Percentiles rank a stretch among this genome's conserved stretches.
Conservation (phyloP, 2,113 vertebrate genomes). For the Peromyscus polionotus region DNA sequence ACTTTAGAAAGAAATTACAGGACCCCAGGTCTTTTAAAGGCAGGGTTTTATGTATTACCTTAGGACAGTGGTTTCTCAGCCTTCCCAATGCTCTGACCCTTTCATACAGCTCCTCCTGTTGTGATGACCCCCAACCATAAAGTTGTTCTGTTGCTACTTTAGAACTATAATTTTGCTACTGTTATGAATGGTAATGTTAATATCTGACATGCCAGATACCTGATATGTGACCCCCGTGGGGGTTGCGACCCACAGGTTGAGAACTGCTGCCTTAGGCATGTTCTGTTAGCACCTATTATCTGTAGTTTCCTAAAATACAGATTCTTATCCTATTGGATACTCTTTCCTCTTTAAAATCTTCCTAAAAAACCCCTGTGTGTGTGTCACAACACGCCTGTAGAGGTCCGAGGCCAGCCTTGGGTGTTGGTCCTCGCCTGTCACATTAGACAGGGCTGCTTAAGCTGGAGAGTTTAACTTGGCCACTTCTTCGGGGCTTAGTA, state of each 20-base stretch:
- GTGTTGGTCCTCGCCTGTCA: neutral
- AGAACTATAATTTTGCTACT: neutral
- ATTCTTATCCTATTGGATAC: neutral
- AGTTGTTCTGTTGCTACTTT: neutral
- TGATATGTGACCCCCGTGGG: neutral
- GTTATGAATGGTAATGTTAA: neutral
- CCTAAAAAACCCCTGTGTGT: neutral
- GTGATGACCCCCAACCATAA: neutral
- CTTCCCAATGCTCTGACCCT: neutral
- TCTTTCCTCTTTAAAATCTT: constrained; percentile 28
- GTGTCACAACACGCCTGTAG: neutral
- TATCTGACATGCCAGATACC: neutral
- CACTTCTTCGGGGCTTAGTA: neutral
- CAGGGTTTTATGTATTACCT: neutral
- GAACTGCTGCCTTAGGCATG: neutral
- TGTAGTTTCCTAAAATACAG: constrained; percentile 13
- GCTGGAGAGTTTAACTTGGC: neutral
- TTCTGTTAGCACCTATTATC: neutral
- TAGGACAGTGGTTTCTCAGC: neutral
- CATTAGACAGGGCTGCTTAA: neutral
- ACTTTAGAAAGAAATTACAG: neutral
- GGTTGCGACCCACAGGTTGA: neutral
- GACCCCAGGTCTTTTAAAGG: neutral
- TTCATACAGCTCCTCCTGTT: neutral
- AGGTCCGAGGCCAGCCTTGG: neutral